Percentiles rank a stretch among this genome's conserved stretches.
These are phyloP conservation scores for Drosophila paucipuncta DNA, from an alignment of 2,888 invertebrate genomes.

Conservation along the genomic window DNA sequence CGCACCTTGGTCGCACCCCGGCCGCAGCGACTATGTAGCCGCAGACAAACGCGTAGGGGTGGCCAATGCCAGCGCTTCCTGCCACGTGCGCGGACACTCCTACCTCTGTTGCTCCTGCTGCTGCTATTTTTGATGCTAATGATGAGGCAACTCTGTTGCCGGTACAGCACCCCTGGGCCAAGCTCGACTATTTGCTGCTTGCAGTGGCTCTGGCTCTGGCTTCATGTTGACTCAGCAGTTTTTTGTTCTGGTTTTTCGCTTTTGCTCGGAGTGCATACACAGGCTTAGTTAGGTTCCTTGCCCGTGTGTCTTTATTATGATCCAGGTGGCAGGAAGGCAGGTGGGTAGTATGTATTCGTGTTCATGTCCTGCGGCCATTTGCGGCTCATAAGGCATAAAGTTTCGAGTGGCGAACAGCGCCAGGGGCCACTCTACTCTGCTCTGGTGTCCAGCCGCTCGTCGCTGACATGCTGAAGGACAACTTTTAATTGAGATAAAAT, in stretches of 20 bases:
- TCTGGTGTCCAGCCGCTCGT: conserved; percentile 20
- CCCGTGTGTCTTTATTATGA: conserved; percentile 74
- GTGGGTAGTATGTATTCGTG: conserved; percentile 44
- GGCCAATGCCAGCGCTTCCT: conserved; percentile 26
- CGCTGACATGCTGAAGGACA: conserved; percentile 79
- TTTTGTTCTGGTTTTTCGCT: conserved; percentile 16
- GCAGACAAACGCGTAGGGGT: conserved; percentile 78
- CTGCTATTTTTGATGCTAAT: conserved; percentile 60
- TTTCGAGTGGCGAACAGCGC: conserved; percentile 76
- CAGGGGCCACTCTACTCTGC: conserved; percentile 17
- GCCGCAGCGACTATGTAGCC: conserved; percentile 68
- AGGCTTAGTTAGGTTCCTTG: conserved; percentile 59
- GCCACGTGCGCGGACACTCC: conserved; percentile 16
- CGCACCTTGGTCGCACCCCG: conserved; percentile 70
- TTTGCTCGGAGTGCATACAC: conserved; percentile 39
- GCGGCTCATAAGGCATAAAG: conserved; percentile 81
- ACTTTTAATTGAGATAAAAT: conserved; percentile 81
- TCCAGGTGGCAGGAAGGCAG: conserved; percentile 13
- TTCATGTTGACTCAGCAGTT: conserved; percentile 73
- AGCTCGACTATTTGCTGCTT: conserved; percentile 39
- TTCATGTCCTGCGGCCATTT: conserved; percentile 75
- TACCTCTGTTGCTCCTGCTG: conserved; percentile 6
- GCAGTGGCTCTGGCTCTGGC: conserved; percentile 21
- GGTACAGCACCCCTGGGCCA: conserved; percentile 36
- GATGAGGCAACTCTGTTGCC: conserved; percentile 59